A percentile compares a stretch with the other conserved stretches of the same genome.
Conservation (phyloP, 2,113 vertebrate genomes). For the Bucco capensis region DNA sequence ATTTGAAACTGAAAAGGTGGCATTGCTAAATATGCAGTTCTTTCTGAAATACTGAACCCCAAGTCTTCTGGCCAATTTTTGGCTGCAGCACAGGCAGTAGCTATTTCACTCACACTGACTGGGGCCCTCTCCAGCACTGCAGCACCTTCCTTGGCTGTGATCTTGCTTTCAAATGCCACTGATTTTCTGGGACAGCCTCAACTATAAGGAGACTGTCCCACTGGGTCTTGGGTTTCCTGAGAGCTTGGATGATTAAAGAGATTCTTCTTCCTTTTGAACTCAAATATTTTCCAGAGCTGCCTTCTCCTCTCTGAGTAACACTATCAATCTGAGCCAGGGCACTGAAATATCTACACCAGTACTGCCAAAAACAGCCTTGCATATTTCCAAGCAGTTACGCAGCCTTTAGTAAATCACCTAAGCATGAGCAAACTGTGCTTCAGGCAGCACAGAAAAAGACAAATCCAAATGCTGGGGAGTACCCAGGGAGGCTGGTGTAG, state of each 20-base stretch:
- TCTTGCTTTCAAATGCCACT: conserved; percentile 66
- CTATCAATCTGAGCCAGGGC: conserved; percentile 47
- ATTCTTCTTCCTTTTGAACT: conserved; percentile 63
- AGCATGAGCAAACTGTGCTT: conserved; percentile 2
- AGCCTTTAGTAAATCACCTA: conserved; percentile 59
- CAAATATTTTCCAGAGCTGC: conserved; percentile 45
- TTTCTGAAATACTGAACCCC: not conserved
- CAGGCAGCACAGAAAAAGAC: not conserved
- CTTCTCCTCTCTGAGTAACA: conserved; percentile 32
- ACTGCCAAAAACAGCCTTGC: conserved; percentile 57
- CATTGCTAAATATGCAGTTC: not conserved
- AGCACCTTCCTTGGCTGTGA: conserved; percentile 4
- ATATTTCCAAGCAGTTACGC: conserved; percentile 46
- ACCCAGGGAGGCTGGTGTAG: not conserved
- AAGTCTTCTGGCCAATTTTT: not conserved
- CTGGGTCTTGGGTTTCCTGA: conserved; percentile 66
- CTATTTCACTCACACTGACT: not conserved
- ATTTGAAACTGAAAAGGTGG: not conserved
- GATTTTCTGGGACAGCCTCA: conserved; percentile 68
- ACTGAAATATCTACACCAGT: conserved; percentile 38
- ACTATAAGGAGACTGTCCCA: conserved; percentile 61
- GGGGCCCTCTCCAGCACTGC: not conserved
- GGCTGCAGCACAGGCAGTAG: not conserved
- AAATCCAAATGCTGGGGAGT: conserved; percentile 4
- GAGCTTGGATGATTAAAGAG: conserved; percentile 72